Evolutionary conservation across 2,113 vertebrate species (phyloP).

Genomic region (Sceloporus tristichus): DNA sequence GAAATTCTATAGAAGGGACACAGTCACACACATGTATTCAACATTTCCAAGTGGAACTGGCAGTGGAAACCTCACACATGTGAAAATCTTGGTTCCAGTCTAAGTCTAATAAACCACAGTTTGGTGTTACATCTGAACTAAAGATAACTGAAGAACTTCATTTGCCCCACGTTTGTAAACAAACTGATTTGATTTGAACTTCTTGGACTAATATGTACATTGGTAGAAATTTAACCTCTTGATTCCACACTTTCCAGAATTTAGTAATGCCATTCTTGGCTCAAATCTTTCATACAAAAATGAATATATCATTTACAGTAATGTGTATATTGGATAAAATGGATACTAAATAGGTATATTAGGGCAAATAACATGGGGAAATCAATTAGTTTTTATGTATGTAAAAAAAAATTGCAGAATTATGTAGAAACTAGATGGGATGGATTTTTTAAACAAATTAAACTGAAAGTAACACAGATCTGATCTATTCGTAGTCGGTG

Average conservation of each 20-base stretch:
- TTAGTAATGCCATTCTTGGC: background rate
- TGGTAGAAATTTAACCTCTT: background rate
- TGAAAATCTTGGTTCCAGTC: background rate
- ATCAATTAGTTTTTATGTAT: too few species aligned
- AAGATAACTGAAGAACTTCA: background rate
- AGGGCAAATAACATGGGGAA: too few species aligned
- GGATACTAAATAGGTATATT: too few species aligned
- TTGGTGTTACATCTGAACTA: background rate
- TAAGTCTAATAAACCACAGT: background rate
- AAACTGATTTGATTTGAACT: background rate
- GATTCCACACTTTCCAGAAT: background rate
- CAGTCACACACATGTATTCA: background rate
- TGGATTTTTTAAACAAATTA: too few species aligned
- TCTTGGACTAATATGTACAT: background rate
- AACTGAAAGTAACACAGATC: too few species aligned
- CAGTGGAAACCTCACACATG: background rate
- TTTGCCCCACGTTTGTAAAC: too few species aligned
- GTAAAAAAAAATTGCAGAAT: too few species aligned
- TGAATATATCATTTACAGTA: too few species aligned
- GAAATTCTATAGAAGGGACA: background rate
- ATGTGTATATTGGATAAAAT: too few species aligned
- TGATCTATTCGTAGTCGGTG: too few species aligned
- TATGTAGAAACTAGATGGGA: too few species aligned
- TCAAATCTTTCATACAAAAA: background rate
- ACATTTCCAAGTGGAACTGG: background rate